Evolutionary conservation across 2,797 vertebrate genomes (phyloP).

Genomic region (Manis javanica): DNA sequence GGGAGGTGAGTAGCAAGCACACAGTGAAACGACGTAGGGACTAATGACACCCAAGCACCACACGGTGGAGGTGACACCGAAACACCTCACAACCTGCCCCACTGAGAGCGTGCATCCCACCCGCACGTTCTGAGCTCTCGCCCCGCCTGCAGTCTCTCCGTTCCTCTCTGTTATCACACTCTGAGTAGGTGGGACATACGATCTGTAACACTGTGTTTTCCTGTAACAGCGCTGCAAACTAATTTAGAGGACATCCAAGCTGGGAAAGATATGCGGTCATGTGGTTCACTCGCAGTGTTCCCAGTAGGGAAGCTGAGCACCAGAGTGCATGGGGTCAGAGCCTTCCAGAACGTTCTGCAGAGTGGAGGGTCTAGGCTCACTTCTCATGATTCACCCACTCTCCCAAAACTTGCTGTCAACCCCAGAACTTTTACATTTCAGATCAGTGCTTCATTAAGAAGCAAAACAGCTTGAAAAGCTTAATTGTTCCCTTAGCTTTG

Average conservation of each 20-base stretch:
- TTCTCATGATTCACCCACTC: neutral
- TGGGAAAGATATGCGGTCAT: neutral
- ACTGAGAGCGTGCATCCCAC: neutral
- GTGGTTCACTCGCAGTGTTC: neutral
- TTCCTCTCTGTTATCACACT: neutral
- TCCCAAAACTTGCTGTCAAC: neutral
- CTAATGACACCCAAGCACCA: neutral
- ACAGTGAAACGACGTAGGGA: neutral
- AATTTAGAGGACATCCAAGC: neutral
- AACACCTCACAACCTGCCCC: neutral
- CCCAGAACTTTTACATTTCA: neutral
- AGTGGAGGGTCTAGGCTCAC: neutral
- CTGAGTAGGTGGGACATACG: neutral
- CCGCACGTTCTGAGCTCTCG: neutral
- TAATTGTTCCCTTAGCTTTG: neutral
- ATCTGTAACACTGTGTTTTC: neutral
- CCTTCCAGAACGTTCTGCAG: rapidly evolving
- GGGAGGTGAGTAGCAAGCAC: neutral
- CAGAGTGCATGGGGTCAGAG: neutral
- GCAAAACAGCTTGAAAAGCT: neutral
- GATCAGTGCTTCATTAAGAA: neutral
- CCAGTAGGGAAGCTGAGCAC: neutral
- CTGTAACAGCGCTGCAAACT: neutral
- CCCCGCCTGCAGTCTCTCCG: neutral
- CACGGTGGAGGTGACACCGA: neutral